A percentile compares a stretch with the other conserved stretches of the same genome.
Evolutionary conservation across 2,113 vertebrate genomes (phyloP).

Genomic region (rat (Rattus norvegicus)): DNA sequence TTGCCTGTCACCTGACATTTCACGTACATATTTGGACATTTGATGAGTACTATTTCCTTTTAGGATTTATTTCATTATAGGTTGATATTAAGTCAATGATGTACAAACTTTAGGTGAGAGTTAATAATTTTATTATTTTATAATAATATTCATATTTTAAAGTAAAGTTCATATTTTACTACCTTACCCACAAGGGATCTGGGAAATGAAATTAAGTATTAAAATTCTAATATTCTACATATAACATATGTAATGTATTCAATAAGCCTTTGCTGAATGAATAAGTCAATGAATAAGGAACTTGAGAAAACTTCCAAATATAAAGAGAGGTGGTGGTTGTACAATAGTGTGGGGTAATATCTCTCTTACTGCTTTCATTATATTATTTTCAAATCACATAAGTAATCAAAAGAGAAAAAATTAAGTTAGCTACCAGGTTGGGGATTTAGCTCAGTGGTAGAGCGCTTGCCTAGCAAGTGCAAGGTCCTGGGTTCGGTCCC

Average conservation of each 20-base stretch:
- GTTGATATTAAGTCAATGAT: background rate
- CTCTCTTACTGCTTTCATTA: background rate
- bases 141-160: too few relatives aligned
- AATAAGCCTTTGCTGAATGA: background rate
- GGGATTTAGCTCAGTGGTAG: too few relatives aligned
- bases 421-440: background rate
- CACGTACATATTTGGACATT: background rate
- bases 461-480: too few relatives aligned
- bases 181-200: background rate
- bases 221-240: conserved; percentile 1
- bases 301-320: background rate
- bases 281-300: conserved; percentile 25
- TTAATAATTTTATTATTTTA: background rate
- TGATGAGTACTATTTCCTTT: conserved; percentile 10
- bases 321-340: conserved; percentile 28
- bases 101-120: background rate
- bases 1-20: background rate
- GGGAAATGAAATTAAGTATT: background rate
- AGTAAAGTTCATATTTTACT: background rate
- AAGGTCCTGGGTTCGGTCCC: too few relatives aligned
- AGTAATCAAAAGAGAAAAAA: background rate
- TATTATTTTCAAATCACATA: conserved; percentile 30
- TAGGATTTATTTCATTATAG: background rate
- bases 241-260: background rate
- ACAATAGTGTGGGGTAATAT: background rate